Conservation (phyloP, 2,113 vertebrate genomes). For the Ochotona curzoniae region DNA sequence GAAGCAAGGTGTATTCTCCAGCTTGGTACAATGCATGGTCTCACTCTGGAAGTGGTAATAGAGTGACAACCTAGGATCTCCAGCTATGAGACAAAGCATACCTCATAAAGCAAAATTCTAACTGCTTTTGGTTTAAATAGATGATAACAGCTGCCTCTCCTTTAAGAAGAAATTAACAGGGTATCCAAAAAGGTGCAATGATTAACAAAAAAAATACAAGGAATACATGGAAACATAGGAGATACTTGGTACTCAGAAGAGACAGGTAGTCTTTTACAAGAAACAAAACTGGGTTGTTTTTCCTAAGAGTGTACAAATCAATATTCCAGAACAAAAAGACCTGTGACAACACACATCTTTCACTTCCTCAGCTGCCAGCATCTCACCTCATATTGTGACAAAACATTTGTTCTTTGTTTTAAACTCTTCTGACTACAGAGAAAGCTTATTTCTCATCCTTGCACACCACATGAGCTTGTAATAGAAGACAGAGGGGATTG, state of each 20-base stretch:
- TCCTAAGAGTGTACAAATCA: neutral
- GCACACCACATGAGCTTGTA: neutral
- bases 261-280: conserved; percentile 5
- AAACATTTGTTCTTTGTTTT: neutral
- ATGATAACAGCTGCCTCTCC: neutral
- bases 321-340: conserved; percentile 28
- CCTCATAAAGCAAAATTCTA: neutral
- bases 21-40: neutral
- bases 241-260: neutral
- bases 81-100: neutral
- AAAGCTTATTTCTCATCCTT: conserved; percentile 25
- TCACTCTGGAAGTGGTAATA: neutral
- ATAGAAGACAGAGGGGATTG: neutral
- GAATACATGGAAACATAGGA: neutral
- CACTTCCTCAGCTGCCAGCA: neutral
- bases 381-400: neutral
- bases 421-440: neutral
- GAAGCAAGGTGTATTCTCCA: neutral
- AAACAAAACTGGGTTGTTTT: neutral
- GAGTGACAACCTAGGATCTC: neutral
- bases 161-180: neutral
- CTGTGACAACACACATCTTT: neutral
- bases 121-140: neutral
- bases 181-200: neutral
- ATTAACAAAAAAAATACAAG: neutral